Percentiles rank a stretch among this genome's conserved stretches.
Conservation (phyloP, 1,140 invertebrate species). For the Medauroidea extradentata region DNA sequence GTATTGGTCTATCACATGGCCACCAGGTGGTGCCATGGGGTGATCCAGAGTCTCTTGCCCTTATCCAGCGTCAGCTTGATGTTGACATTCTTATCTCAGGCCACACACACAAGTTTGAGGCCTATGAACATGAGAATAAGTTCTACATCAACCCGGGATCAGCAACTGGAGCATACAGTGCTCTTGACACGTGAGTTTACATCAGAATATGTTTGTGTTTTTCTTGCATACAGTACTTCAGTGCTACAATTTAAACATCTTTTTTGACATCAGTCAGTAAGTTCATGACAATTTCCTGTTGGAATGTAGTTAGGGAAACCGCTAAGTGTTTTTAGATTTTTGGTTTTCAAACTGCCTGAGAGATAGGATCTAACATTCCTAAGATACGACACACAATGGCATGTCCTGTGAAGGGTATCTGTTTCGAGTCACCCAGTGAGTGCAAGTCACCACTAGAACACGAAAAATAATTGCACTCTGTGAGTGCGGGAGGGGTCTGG, state of each 20-base stretch:
- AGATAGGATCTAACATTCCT: too few relatives aligned
- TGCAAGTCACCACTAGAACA: too few relatives aligned
- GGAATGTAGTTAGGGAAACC: conserved; percentile 8
- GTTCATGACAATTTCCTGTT: conserved; percentile 9
- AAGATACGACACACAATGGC: too few relatives aligned
- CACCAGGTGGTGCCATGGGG: conserved; percentile 98
- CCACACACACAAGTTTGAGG: conserved; percentile 98
- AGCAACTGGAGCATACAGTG: conserved; percentile 95
- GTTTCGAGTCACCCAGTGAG: too few relatives aligned
- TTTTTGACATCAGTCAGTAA: not conserved
- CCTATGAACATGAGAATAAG: conserved; percentile 97
- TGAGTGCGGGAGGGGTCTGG: too few relatives aligned
- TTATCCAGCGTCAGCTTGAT: conserved; percentile 94
- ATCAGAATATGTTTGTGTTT: not conserved
- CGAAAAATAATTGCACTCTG: too few relatives aligned
- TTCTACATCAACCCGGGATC: conserved; percentile 99
- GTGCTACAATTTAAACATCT: not conserved
- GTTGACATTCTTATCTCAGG: conserved; percentile 99
- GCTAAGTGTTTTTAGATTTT: too few relatives aligned
- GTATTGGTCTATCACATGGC: conserved; percentile 96
- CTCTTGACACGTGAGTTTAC: conserved; percentile 74
- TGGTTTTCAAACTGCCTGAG: too few relatives aligned
- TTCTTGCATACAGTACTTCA: not conserved
- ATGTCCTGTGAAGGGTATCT: too few relatives aligned
- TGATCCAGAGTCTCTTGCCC: conserved; percentile 85